Percentiles rank a stretch among this genome's conserved stretches.
Evolutionary conservation across 2,888 invertebrate genomes (phyloP).

Genomic region (Caenorhabditis sp.): DNA sequence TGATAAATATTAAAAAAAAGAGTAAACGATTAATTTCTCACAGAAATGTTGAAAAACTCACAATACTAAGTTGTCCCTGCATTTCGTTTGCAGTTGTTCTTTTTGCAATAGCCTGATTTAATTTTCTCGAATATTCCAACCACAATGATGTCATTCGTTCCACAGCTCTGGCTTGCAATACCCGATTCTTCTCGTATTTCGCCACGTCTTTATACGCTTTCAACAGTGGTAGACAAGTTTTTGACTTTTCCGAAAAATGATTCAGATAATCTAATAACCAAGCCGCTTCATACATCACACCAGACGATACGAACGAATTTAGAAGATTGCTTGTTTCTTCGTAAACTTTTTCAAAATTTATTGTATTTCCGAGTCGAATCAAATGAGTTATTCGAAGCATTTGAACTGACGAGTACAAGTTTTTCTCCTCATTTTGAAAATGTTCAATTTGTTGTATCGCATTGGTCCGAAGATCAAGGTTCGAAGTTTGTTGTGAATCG

Average conservation of each 20-base stretch:
- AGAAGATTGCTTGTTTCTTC: conserved; percentile 25
- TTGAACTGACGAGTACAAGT: conserved; percentile 36
- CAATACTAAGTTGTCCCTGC: background rate
- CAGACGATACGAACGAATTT: conserved; percentile 20
- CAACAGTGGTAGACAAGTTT: conserved; percentile 16
- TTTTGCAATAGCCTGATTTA: background rate
- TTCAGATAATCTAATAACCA: conserved; percentile 36
- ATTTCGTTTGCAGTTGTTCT: background rate
- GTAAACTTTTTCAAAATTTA: conserved; percentile 25
- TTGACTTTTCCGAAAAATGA: conserved; percentile 20
- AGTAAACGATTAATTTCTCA: too few relatives aligned
- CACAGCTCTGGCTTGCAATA: conserved; percentile 30
- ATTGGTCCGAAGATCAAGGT: conserved; percentile 19
- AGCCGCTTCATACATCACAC: conserved; percentile 40
- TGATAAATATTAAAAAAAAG: too few relatives aligned
- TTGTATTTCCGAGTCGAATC: conserved; percentile 33
- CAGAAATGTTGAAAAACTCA: background rate
- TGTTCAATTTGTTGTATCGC: conserved; percentile 14
- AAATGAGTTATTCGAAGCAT: conserved; percentile 36
- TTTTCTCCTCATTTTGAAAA: conserved; percentile 23
- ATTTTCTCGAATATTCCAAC: conserved; percentile 15
- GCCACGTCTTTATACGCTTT: conserved; percentile 35
- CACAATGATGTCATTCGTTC: conserved; percentile 36
- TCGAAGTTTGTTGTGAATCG: conserved; percentile 21
- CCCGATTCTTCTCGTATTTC: conserved; percentile 27